Percentiles rank a stretch among this genome's conserved stretches.
These are phyloP conservation scores for Heliopora coerulea DNA, from an alignment of 92 coral and sea anemone species.

Conservation along the genomic window DNA sequence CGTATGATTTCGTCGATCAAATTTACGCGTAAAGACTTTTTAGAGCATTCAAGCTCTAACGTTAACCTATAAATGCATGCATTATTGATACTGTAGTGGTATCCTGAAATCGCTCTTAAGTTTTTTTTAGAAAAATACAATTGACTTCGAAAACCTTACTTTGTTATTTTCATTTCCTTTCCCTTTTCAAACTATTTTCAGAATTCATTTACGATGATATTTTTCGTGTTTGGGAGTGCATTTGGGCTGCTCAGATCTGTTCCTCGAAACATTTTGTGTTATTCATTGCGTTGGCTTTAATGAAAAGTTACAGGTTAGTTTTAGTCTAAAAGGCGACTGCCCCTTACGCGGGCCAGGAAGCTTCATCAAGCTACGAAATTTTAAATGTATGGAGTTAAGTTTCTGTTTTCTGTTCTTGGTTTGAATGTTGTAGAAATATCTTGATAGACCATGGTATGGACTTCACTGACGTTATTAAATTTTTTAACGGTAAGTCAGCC, in stretches of 20 bases:
- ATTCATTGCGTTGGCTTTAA: conserved; percentile 91
- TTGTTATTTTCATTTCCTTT: neutral
- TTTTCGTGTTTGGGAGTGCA: conserved; percentile 94
- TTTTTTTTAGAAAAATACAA: too few species aligned
- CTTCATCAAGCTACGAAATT: too few species aligned
- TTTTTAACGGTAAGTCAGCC: conserved; percentile 86
- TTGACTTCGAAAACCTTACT: too few species aligned
- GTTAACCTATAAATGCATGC: too few species aligned
- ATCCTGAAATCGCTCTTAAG: too few species aligned
- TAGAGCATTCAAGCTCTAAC: too few species aligned
- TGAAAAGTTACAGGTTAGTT: conserved; percentile 86
- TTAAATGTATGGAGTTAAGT: too few species aligned
- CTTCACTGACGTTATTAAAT: conserved; percentile 96
- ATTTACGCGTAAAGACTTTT: too few species aligned
- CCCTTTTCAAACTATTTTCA: conserved; percentile 21
- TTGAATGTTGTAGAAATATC: conserved; percentile 66
- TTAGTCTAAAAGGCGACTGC: too few species aligned
- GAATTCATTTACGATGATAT: conserved; percentile 90
- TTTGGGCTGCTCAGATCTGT: conserved; percentile 90
- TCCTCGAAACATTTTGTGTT: conserved; percentile 95
- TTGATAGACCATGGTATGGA: conserved; percentile 96
- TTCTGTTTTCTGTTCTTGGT: neutral
- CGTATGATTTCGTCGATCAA: too few species aligned
- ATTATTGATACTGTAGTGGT: too few species aligned
- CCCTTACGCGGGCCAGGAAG: too few species aligned